A percentile compares a stretch with the other conserved stretches of the same genome.
Evolutionary conservation across 2,113 vertebrate species (phyloP).

Genomic region (Hemicordylus capensis): DNA sequence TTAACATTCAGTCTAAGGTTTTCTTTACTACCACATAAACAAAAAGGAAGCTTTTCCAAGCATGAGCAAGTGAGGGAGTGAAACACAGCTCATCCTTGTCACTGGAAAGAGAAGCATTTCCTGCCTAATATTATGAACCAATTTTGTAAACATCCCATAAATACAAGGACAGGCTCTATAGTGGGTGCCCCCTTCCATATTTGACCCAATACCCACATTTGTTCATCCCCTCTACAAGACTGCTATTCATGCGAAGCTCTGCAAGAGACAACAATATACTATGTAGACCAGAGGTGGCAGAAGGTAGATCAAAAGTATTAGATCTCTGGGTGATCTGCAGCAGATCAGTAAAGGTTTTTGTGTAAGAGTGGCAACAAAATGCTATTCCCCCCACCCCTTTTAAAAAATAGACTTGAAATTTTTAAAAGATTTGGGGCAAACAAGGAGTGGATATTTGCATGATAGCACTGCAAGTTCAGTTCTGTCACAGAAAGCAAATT

Average conservation of each 20-base stretch:
- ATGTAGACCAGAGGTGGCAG: neutral
- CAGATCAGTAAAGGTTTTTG: too few relatives aligned
- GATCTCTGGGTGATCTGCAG: too few relatives aligned
- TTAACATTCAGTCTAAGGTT: too few relatives aligned
- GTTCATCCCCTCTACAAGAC: neutral
- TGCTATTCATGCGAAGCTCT: neutral
- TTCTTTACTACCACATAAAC: neutral
- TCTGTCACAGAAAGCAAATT: too few relatives aligned
- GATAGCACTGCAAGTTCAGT: too few relatives aligned
- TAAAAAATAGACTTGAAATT: too few relatives aligned
- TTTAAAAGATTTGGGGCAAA: too few relatives aligned
- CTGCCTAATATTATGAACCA: neutral
- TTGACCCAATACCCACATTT: neutral
- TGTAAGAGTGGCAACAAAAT: too few relatives aligned
- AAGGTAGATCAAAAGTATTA: too few relatives aligned
- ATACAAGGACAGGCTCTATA: neutral
- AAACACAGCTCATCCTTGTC: neutral
- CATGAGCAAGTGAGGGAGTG: neutral
- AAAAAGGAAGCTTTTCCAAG: neutral
- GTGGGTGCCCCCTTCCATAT: too few relatives aligned
- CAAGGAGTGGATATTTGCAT: too few relatives aligned
- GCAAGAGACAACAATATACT: neutral
- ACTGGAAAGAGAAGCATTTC: neutral
- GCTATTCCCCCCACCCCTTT: too few relatives aligned
- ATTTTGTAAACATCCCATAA: conserved; percentile 24